These are phyloP conservation scores for Cylindroiulus punctatus DNA, from an alignment of 2,888 invertebrate species.

Conservation along the genomic window DNA sequence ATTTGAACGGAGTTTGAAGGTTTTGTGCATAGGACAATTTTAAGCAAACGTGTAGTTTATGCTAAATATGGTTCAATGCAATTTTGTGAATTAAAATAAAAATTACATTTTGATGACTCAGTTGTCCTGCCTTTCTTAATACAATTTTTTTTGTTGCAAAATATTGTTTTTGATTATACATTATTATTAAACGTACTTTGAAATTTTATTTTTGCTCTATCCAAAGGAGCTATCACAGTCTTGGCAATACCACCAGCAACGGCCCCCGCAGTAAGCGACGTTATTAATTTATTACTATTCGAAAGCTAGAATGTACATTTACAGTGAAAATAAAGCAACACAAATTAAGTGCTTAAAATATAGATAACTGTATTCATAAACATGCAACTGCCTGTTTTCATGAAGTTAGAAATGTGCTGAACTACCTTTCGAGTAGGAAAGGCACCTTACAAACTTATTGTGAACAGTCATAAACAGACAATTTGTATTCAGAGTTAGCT, in stretches of 20 bases:
- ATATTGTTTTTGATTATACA: slow-evolving; percentile 14
- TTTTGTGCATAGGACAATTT: too few species aligned
- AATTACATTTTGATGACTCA: background rate
- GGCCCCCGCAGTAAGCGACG: slow-evolving; percentile 91
- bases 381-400: background rate
- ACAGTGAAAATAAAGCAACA: background rate
- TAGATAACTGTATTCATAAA: background rate
- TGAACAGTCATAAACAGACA: background rate
- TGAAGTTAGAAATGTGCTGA: too few species aligned
- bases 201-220: slow-evolving; percentile 98
- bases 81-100: too few species aligned
- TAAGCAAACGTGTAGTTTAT: too few species aligned
- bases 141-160: background rate
- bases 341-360: background rate
- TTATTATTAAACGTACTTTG: slow-evolving; percentile 69
- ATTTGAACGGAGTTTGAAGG: too few species aligned
- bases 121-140: background rate
- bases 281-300: slow-evolving; percentile 69
- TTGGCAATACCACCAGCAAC: slow-evolving; percentile 93
- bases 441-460: background rate
- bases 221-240: slow-evolving; percentile 95
- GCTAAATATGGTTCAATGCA: too few species aligned
- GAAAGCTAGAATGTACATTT: slow-evolving; percentile 52
- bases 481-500: background rate
- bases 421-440: too few species aligned